phyloP scores from a whole-genome alignment of 1,140 invertebrate species.

The Lepidurus couesii region DNA sequence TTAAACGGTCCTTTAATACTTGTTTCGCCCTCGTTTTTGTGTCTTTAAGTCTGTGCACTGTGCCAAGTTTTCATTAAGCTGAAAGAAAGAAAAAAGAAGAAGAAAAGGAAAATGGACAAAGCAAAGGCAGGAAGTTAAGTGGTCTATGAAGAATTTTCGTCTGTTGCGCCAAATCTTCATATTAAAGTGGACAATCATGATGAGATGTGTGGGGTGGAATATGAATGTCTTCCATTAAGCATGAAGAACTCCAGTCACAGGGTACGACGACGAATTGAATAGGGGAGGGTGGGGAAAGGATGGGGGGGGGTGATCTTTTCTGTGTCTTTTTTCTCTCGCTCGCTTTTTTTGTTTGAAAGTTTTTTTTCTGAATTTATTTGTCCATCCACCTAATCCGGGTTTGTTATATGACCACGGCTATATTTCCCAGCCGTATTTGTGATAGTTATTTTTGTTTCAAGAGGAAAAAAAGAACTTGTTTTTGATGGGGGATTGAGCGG shows the following conservation, averaged over 20 bases:
- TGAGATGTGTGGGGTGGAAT: background rate
- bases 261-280: slow-evolving; percentile 8
- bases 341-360: background rate
- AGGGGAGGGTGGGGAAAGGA: background rate
- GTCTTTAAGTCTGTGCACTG: slow-evolving; percentile 17
- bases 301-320: background rate
- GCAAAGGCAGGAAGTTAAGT: background rate
- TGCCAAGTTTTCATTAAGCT: slow-evolving; percentile 20
- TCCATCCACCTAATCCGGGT: slow-evolving; percentile 13
- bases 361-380: slow-evolving; percentile 16
- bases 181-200: slow-evolving; percentile 7
- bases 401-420: slow-evolving; percentile 18
- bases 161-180: slow-evolving; percentile 9
- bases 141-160: background rate
- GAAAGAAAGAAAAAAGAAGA: background rate
- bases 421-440: slow-evolving; percentile 22
- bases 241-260: slow-evolving; percentile 14
- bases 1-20: slow-evolving; percentile 8
- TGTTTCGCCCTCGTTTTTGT: slow-evolving; percentile 15
- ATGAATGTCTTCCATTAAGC: slow-evolving; percentile 15
- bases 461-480: slow-evolving; percentile 11
- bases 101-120: background rate
- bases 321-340: background rate
- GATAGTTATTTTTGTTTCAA: slow-evolving; percentile 17
- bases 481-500: background rate